Evolutionary conservation across 1,140 invertebrate genomes (phyloP), one percentile per base, ranked within the genome.

Genomic region (Danaus melanippus): DNA sequence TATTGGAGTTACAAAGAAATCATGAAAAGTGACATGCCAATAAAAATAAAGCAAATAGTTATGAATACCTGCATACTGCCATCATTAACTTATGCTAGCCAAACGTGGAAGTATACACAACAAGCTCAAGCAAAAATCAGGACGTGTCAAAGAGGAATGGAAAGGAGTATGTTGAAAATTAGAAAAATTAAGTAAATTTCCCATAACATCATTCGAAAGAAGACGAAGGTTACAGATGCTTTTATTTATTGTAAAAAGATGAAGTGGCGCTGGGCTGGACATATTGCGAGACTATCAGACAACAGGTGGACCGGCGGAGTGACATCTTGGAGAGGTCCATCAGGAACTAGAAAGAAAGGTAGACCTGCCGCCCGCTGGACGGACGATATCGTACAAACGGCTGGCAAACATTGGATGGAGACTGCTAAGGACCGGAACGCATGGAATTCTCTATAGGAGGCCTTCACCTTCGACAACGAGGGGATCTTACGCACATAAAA

Each of bases 271-370:
- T 53, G 43, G 51, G 51, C 44, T 10, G 52, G 21, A 11, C 11
- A 53, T 12, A 11, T 53, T 12, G 49, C 49, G 11, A 58, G 50
- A 52, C n/a, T 58, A 39, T 42, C 45, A 50, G 49, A 52, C 9
- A 50, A 58, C 9, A 46, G 55, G n/a, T 56, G 43, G 49, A 57
- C 49, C 39, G 10, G 10, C 43, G 10, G 44, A 10, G 11, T 15
- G 15, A 53, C 32, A 41, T 40, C n/a, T 10, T 41, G 21, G 52
- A 21, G 12, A 32, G 32, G 43, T 5, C 44, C 52, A 46, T 44
- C 44, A 39, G 44, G 51, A 4, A 45, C 42, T 10, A 53, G 51
- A 40, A 53, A 53, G n/a, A 53, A 32, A 46, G 51, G 42, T 32
- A 53, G 43, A 46, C 56, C 44, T 39, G 12, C 32, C 4, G 6